Conservation (phyloP, 2,888 invertebrate genomes). For the Chloromyia formosa region DNA sequence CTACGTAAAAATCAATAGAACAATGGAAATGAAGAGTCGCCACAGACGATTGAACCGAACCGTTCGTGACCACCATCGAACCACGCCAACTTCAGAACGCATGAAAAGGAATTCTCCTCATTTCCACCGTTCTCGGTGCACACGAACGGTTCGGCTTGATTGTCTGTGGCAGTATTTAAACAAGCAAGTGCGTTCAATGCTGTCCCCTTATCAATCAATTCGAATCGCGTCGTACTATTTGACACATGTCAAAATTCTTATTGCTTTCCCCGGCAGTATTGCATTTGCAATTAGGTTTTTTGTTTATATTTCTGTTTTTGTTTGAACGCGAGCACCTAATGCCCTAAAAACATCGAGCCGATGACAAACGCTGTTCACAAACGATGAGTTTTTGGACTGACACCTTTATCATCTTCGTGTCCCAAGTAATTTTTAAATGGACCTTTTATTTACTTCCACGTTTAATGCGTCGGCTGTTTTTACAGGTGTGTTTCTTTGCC, state of each 20-base stretch:
- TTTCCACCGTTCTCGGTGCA: too few relatives aligned
- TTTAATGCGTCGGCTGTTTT: neutral
- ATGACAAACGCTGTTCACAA: neutral
- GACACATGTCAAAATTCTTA: neutral
- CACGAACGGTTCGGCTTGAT: too few relatives aligned
- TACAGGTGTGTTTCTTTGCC: slow-evolving; percentile 92
- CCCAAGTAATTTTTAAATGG: slow-evolving; percentile 68
- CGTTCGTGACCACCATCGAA: too few relatives aligned
- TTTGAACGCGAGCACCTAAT: neutral
- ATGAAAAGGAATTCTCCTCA: too few relatives aligned
- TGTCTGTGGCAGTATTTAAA: too few relatives aligned
- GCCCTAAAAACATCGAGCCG: neutral
- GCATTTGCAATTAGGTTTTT: slow-evolving; percentile 8
- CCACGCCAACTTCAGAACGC: too few relatives aligned
- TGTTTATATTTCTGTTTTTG: slow-evolving; percentile 15
- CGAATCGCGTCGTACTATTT: neutral
- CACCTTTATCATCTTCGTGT: slow-evolving; percentile 82
- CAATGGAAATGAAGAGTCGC: too few relatives aligned
- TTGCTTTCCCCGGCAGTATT: slow-evolving; percentile 10
- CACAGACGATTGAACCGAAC: too few relatives aligned
- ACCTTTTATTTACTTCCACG: slow-evolving; percentile 9
- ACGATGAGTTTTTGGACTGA: slow-evolving; percentile 86
- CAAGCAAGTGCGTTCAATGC: neutral
- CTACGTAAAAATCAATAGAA: too few relatives aligned
- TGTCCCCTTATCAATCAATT: neutral